Base-by-base conservation (phyloP, 2,113 vertebrate genomes). In the Emydocephalus ijimae region DNA sequence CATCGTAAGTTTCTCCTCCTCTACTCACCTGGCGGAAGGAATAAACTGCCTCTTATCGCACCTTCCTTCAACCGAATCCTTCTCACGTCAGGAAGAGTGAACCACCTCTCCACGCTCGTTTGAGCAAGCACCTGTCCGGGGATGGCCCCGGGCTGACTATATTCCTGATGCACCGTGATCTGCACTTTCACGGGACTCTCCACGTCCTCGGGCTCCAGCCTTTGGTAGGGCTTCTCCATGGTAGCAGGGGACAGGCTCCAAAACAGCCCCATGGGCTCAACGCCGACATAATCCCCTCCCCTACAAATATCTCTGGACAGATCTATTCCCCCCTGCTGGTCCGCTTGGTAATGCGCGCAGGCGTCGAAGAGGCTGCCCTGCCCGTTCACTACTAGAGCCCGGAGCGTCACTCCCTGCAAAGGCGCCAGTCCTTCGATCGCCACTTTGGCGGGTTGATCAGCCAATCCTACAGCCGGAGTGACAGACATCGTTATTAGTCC, bases 211-310 rank as follows among this genome's bases (percentile, higher is more conserved):
- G 94, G 96, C 20, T 95, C 91, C 29, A 97, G 93, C 57, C 94
- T 88, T 91, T 96, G 95, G 94, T 96, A 96, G 21, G 96, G 95
- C 43, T 74, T 89, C 96, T 97, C 97, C 94, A 95, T 96, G 88
- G 55, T 90, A 20, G 96, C 96, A 1, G 95, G 97, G 24, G 93
- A 86, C 26, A 98, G 95, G 94, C 96, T 97, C 97, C 97, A 97
- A 50, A 97, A 95, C 26, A 97, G 96, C 93, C 96, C 97, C 97
- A 96, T 97, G 89, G 97, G 96, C 94, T 96, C 96, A 93, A 97
- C 90, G 18, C 96, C 97, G 0, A 39, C 94, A 94, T 96, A 97
- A 93, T 96, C 94, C 0, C 97, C 96, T 4, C 97, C 97, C 57
- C 93, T 91, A 3, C 97, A 96, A 11, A 85, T 87, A 39, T 95